phyloP scores from a whole-genome alignment of 2,797 vertebrate species.

The Otolemur crassicaudatus region DNA sequence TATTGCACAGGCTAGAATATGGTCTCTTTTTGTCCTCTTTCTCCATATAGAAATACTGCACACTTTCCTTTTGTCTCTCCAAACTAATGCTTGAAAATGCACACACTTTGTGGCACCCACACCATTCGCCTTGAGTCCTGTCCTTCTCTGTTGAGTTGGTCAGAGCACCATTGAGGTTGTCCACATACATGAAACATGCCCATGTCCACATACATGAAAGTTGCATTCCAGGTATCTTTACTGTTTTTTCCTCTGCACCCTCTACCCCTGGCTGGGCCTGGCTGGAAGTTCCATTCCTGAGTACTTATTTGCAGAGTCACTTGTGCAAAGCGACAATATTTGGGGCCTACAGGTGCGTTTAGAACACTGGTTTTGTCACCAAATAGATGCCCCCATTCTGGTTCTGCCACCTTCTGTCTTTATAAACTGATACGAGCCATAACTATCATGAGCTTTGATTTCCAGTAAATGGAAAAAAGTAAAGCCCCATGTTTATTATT shows the following conservation, averaged over 20 bases:
- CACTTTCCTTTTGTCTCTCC: background rate
- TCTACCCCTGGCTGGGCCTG: background rate
- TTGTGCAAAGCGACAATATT: background rate
- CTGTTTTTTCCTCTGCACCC: background rate
- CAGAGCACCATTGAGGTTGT: background rate
- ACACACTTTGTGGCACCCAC: background rate
- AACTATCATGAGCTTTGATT: background rate
- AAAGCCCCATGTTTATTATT: background rate
- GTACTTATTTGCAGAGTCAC: fast-evolving
- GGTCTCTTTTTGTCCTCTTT: background rate
- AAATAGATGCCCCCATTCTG: background rate
- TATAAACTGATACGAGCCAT: background rate
- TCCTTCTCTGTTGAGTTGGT: background rate
- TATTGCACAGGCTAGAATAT: background rate
- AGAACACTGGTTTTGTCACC: background rate
- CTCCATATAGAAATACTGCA: background rate
- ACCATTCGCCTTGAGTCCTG: background rate
- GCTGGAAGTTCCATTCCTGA: background rate
- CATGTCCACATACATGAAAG: background rate
- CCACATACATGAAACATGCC: background rate
- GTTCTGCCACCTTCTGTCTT: background rate
- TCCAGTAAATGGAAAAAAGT: background rate
- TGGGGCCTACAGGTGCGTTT: background rate
- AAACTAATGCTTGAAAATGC: background rate
- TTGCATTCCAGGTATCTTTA: no score